A percentile compares a stretch with the other conserved stretches of the same genome.
Evolutionary conservation across 2,888 invertebrate genomes (phyloP).

Genomic region (Tryphoninae sp.): DNA sequence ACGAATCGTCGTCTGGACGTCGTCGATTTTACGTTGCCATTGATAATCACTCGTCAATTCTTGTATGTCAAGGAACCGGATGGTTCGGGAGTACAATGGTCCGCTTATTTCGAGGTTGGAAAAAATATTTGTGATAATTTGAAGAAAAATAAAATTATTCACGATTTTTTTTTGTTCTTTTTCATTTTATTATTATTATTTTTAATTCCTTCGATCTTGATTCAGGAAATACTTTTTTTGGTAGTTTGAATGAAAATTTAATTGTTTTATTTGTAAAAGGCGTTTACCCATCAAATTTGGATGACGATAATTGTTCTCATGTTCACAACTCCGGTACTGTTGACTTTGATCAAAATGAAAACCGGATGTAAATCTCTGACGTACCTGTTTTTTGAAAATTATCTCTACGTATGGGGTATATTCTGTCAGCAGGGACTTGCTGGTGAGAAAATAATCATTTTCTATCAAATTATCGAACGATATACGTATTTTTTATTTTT

Average conservation of each 20-base stretch:
- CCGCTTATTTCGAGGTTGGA: slow-evolving; percentile 72
- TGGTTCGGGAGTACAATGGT: slow-evolving; percentile 69
- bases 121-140: slow-evolving; percentile 7
- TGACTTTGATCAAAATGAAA: slow-evolving; percentile 59
- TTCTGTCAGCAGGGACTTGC: slow-evolving; percentile 73
- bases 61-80: slow-evolving; percentile 70
- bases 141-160: background rate
- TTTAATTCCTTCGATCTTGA: background rate
- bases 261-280: slow-evolving; percentile 27
- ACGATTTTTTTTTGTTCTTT: too few relatives aligned
- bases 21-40: slow-evolving; percentile 74
- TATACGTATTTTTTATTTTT: background rate
- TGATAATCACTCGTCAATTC: slow-evolving; percentile 66
- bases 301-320: slow-evolving; percentile 53
- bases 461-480: background rate
- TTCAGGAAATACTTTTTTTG: background rate
- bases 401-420: slow-evolving; percentile 70
- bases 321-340: slow-evolving; percentile 48
- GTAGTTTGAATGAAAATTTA: too few relatives aligned
- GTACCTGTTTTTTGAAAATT: slow-evolving; percentile 61
- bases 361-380: background rate
- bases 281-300: slow-evolving; percentile 63
- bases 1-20: slow-evolving; percentile 66
- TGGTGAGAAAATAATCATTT: slow-evolving; percentile 58
- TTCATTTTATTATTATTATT: too few relatives aligned